Evolutionary conservation across 2,888 invertebrate species (phyloP), one percentile per base, ranked within the genome.

Genomic region (Rosalia funebris): DNA sequence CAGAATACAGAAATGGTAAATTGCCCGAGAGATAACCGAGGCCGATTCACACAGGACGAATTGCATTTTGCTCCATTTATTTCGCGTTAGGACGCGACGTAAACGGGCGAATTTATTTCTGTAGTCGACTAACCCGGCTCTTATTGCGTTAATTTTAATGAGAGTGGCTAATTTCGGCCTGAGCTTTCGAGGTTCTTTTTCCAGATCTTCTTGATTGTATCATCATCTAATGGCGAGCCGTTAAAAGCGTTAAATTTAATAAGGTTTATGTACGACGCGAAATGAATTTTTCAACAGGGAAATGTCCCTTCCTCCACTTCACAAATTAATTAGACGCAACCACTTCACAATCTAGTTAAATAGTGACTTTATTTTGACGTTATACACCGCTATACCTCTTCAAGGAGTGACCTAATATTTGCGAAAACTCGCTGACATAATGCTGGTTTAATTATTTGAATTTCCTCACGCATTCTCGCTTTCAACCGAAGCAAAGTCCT

Each of bases 1-100:
- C 81, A 77, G 79, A 79, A 80, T 80, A 79, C 79, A 75, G 79
- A 79, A 80, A 81, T 81, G 81, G 80, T 81, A 82, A 82, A 82
- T 82, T 82, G 80, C 81, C 77, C 75, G 75, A 73, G 76, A 81
- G 81, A 81, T 80, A 81, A 77, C 75, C 60, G 66, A 76, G 78
- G 63, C 71, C 71, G 76, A 63, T 73, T 78, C 69, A 79, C 78
- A 79, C 77, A 62, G 62, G 68, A 69, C 65, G 62, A 72, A 63
- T 42, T 53, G 31, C 46, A 20, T 53, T 42, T 53, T 31, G 31
- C 53, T 31, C 31, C 42, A 42, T 53, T 53, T 34, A 34, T 2
- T 34, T 11, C 10, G 34, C 10, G 34, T 11, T 34, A 11, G 11
- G 10, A 11, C 7, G 34, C 11, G 34, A n/a, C 34, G 34, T 34